These are phyloP conservation scores for Steromphala cineraria DNA, from an alignment of 2,888 invertebrate genomes.

Conservation along the genomic window DNA sequence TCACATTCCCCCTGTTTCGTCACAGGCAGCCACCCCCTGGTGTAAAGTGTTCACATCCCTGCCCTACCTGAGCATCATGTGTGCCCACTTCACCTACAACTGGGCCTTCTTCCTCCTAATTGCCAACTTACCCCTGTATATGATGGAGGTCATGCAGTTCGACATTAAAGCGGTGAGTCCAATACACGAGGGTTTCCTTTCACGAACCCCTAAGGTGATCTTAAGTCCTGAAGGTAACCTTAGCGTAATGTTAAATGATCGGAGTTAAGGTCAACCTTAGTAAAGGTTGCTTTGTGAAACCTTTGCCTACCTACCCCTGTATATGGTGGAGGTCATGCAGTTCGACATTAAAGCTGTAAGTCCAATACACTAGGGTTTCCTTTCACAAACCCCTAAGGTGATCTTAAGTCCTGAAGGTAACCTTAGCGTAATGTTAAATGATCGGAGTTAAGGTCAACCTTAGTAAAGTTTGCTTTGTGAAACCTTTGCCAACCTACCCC, in stretches of 20 bases:
- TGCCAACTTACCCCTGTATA: conserved; percentile 43
- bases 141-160: conserved; percentile 44
- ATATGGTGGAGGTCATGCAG: conserved; percentile 43
- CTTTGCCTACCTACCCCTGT: conserved; percentile 43
- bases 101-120: conserved; percentile 41
- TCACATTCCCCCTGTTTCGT: neutral
- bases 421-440: no score
- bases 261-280: no score
- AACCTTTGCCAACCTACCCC: conserved; percentile 43
- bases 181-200: no score
- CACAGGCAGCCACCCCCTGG: conserved; percentile 29
- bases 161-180: conserved; percentile 39
- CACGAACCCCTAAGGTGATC: no score
- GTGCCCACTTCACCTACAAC: conserved; percentile 36
- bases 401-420: no score
- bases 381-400: no score
- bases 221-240: no score
- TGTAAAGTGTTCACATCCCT: conserved; percentile 31
- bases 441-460: no score
- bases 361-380: no score
- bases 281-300: no score
- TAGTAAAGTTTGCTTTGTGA: no score
- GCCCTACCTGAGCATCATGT: conserved; percentile 35
- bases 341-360: conserved; percentile 43
- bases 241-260: no score